Evolutionary conservation across 2,888 invertebrate species (phyloP).

Genomic region (Andrena praecox): DNA sequence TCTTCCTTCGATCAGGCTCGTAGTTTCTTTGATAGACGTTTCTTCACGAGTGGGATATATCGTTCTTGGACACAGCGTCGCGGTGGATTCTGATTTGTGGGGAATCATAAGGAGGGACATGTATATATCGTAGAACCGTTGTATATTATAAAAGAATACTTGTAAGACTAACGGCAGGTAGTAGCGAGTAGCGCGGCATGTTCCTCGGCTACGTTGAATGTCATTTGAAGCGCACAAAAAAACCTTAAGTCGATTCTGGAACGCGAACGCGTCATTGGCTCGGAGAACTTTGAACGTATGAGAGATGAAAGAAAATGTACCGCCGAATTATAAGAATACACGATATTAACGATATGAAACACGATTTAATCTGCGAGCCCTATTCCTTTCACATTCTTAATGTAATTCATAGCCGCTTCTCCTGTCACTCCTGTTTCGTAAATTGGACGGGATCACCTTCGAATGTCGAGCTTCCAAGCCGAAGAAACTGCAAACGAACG

Average conservation of each 20-base stretch:
- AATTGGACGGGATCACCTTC: too few relatives aligned
- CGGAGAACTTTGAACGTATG: conserved; percentile 15
- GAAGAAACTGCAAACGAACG: too few relatives aligned
- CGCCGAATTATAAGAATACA: conserved; percentile 49
- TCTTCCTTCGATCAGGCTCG: neutral
- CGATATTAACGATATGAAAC: conserved; percentile 33
- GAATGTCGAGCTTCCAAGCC: too few relatives aligned
- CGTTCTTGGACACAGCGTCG: conserved; percentile 1
- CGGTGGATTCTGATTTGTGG: neutral
- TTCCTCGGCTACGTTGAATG: conserved; percentile 36
- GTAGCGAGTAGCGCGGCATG: conserved; percentile 39
- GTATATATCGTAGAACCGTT: conserved; percentile 38
- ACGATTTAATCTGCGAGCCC: neutral
- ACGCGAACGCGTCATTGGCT: conserved; percentile 18
- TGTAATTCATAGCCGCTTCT: neutral
- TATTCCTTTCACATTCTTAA: neutral
- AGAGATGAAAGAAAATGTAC: conserved; percentile 29
- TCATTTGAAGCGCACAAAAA: conserved; percentile 46
- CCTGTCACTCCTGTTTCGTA: neutral
- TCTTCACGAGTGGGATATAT: neutral
- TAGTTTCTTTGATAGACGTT: neutral
- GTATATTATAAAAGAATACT: conserved; percentile 9
- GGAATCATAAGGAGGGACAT: conserved; percentile 21
- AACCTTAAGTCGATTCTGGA: conserved; percentile 31
- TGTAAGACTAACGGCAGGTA: neutral